phyloP scores from a whole-genome alignment of 2,113 vertebrate genomes.

The Herpailurus yagouaroundi region DNA sequence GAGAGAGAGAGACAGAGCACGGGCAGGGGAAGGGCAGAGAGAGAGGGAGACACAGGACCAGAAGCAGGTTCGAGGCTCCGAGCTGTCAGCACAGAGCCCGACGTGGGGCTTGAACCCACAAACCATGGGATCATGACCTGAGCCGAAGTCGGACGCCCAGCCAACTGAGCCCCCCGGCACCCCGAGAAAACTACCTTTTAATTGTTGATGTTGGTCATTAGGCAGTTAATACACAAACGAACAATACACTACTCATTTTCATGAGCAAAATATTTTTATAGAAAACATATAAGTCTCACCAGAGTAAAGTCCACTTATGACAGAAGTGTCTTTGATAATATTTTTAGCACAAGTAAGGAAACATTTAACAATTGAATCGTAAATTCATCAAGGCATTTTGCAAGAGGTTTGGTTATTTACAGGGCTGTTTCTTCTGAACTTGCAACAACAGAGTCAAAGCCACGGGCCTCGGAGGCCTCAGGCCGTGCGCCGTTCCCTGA shows the following conservation, averaged over 20 bases:
- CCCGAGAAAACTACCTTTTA: background rate
- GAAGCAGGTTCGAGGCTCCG: no score
- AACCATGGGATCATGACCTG: no score
- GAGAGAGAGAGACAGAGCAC: no score
- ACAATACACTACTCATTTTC: background rate
- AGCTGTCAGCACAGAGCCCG: no score
- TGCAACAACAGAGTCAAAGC: conserved; percentile 54
- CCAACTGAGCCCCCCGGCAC: no score
- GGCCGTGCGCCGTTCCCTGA: conserved; percentile 42
- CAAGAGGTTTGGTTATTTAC: conserved; percentile 59
- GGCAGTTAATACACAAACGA: background rate
- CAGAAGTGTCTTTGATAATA: background rate
- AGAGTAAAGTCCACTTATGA: background rate
- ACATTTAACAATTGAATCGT: conserved; percentile 23
- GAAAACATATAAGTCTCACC: background rate
- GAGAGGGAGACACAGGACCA: no score
- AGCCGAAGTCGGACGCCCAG: no score
- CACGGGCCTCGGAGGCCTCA: conserved; percentile 35
- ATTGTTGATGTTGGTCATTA: background rate
- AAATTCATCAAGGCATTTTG: conserved; percentile 48
- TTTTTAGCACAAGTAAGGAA: background rate
- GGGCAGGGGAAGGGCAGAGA: no score
- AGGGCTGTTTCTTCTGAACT: background rate
- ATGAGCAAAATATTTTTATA: background rate
- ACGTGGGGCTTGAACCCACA: no score